phyloP scores from a whole-genome alignment of 1,140 invertebrate species.

The Latrodectus geometricus region DNA sequence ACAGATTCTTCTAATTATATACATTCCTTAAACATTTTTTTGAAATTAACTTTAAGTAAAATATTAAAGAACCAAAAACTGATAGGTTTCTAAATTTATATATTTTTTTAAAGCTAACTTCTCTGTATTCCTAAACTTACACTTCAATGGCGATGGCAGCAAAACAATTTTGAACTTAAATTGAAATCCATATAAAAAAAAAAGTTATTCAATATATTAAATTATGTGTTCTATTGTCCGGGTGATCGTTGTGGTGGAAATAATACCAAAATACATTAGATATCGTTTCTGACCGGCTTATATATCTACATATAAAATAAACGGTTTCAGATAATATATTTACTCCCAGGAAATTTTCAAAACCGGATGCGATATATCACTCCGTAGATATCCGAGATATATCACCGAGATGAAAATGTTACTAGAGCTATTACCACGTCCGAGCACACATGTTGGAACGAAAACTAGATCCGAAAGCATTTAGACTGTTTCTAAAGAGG shows the following conservation, averaged over 20 bases:
- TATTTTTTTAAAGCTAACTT: too few relatives aligned
- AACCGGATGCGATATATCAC: slow-evolving; percentile 47
- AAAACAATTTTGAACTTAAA: too few relatives aligned
- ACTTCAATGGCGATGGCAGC: too few relatives aligned
- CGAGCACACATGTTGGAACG: neutral
- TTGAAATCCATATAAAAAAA: too few relatives aligned
- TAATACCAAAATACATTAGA: neutral
- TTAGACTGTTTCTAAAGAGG: neutral
- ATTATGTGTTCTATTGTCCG: too few relatives aligned
- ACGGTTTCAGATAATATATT: slow-evolving; percentile 37
- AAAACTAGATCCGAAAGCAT: neutral
- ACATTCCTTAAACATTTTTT: too few relatives aligned
- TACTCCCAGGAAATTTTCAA: slow-evolving; percentile 15
- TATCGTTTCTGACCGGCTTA: neutral
- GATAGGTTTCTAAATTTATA: too few relatives aligned
- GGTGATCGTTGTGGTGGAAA: neutral
- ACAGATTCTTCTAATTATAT: too few relatives aligned
- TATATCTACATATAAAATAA: neutral
- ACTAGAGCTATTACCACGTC: slow-evolving; percentile 28
- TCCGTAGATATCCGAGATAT: neutral
- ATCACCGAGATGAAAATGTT: slow-evolving; percentile 11
- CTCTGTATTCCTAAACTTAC: too few relatives aligned
- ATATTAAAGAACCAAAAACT: too few relatives aligned
- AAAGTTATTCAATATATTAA: too few relatives aligned
- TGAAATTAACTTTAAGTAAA: too few relatives aligned